Evolutionary conservation across 2,113 vertebrate genomes (phyloP).

Genomic region (Anarrhichthys ocellatus): DNA sequence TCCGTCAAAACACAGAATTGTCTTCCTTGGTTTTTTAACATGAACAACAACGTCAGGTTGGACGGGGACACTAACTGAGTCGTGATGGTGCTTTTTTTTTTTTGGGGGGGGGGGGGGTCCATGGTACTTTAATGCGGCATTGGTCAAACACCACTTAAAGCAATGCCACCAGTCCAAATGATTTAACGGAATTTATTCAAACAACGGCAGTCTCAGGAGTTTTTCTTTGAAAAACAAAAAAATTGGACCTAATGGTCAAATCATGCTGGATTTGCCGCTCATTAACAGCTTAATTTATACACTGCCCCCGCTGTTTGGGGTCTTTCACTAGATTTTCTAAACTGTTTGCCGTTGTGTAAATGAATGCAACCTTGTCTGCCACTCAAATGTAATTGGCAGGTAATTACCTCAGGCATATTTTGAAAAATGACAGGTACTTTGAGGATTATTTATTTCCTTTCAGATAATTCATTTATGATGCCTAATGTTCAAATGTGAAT

Average conservation of each 20-base stretch:
- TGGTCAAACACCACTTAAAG: neutral
- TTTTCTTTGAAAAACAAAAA: neutral
- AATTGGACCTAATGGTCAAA: neutral
- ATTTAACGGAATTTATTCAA: neutral
- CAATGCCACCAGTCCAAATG: neutral
- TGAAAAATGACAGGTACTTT: slow-evolving; percentile 28
- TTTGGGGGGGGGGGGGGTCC: too few relatives aligned
- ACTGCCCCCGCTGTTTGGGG: neutral
- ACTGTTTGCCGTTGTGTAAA: neutral
- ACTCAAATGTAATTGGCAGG: slow-evolving; percentile 39
- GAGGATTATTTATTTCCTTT: slow-evolving; percentile 12
- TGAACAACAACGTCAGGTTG: too few relatives aligned
- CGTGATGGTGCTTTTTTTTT: too few relatives aligned
- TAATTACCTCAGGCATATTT: slow-evolving; percentile 26
- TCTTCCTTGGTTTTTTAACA: too few relatives aligned
- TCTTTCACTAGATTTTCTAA: neutral
- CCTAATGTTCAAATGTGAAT: slow-evolving; percentile 17
- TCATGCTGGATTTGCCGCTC: neutral
- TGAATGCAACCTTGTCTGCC: slow-evolving; percentile 38
- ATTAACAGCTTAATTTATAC: neutral
- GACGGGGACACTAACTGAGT: too few relatives aligned
- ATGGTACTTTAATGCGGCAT: neutral
- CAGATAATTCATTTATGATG: slow-evolving; percentile 4
- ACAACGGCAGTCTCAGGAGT: neutral
- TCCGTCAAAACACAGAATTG: too few relatives aligned